Conservation (phyloP, 2,113 vertebrate species). For the Phylloscopus whistleri region DNA sequence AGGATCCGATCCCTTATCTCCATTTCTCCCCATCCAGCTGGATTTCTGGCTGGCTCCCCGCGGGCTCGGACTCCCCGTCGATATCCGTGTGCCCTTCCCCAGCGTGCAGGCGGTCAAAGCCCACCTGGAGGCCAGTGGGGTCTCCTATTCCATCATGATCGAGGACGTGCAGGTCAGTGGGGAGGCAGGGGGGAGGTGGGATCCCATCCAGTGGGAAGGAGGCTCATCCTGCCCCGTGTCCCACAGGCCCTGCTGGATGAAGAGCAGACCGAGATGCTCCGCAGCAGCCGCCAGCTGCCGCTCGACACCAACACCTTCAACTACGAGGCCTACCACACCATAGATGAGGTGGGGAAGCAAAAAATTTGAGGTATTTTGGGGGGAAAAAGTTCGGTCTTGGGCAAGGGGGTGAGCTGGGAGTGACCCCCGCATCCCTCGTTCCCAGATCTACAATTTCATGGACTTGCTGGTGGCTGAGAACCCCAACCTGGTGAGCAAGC, state of each 20-base stretch:
- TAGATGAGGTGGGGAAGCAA: conserved; percentile 63
- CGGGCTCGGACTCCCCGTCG: background rate
- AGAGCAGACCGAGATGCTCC: conserved; percentile 56
- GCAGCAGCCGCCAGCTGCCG: background rate
- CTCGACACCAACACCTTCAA: conserved; percentile 52
- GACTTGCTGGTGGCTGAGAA: conserved; percentile 82
- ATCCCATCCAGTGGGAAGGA: rapidly evolving
- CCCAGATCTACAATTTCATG: conserved; percentile 86
- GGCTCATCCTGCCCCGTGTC: rapidly evolving
- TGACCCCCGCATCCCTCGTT: background rate
- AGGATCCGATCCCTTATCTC: rapidly evolving
- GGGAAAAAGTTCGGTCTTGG: rapidly evolving
- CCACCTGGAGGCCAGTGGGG: conserved; percentile 61
- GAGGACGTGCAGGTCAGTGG: conserved; percentile 68
- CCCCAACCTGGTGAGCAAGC: conserved; percentile 82
- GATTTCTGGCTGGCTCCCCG: conserved; percentile 76
- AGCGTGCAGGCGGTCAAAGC: conserved; percentile 70
- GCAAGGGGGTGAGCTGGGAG: background rate
- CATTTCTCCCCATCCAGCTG: conserved; percentile 47
- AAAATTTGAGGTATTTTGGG: background rate
- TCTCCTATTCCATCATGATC: conserved; percentile 73
- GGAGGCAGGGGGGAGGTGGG: rapidly evolving
- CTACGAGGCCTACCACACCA: conserved; percentile 69
- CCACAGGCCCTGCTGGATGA: conserved; percentile 54
- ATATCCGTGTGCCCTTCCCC: conserved; percentile 73